Percentiles rank a stretch among this genome's conserved stretches.
phyloP scores from a whole-genome alignment of 2,113 vertebrate genomes.

The Ctenomys sociabilis region DNA sequence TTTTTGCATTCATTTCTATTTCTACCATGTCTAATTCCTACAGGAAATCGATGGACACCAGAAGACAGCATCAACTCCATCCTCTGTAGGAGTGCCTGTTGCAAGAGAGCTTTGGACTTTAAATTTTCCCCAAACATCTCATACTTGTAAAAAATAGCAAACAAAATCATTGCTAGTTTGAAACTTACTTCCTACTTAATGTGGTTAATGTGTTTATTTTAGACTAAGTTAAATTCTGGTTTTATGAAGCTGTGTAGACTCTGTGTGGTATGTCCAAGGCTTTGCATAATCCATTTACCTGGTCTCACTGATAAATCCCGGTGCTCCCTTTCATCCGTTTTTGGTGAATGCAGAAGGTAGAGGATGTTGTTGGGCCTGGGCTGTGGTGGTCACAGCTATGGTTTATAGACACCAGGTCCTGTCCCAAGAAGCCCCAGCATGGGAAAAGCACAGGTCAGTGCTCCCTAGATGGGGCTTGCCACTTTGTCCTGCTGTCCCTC shows the following conservation, averaged over 20 bases:
- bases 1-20: not conserved
- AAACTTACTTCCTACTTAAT: constrained; percentile 20
- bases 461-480: not conserved
- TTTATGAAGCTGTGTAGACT: not conserved
- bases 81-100: not conserved
- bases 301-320: not conserved
- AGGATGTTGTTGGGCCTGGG: not conserved
- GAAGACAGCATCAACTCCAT: not conserved
- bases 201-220: constrained; percentile 10
- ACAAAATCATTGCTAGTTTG: constrained; percentile 22
- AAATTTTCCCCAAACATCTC: not conserved
- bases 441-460: not conserved
- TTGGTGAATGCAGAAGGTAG: not conserved
- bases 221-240: constrained; percentile 5
- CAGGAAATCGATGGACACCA: not conserved
- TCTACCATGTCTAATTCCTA: not conserved
- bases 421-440: not conserved
- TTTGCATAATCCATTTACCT: not conserved
- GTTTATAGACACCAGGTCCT: not conserved
- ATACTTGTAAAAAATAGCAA: constrained; percentile 39
- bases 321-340: not conserved
- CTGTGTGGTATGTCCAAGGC: not conserved
- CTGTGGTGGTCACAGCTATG: not conserved
- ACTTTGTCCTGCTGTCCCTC: not conserved
- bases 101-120: not conserved